These are phyloP conservation scores for Pongo abelii DNA, from an alignment of 2,113 vertebrate genomes.

Conservation along the genomic window DNA sequence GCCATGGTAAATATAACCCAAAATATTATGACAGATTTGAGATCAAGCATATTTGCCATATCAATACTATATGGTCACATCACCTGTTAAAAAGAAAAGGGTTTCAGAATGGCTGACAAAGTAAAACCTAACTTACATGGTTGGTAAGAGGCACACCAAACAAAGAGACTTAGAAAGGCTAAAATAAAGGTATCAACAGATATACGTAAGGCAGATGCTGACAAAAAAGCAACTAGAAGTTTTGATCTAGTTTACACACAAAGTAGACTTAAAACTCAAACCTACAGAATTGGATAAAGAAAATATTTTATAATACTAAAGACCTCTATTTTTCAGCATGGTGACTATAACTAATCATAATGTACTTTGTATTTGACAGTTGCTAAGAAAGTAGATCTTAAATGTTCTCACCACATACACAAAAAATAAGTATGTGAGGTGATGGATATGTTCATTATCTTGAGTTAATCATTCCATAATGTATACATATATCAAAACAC, in stretches of 20 bases:
- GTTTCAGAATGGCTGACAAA: background rate
- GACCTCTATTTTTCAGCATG: background rate
- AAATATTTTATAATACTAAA: background rate
- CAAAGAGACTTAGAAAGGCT: background rate
- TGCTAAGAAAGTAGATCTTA: background rate
- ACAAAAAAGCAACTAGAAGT: background rate
- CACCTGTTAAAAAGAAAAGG: background rate
- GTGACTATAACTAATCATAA: background rate
- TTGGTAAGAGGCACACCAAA: background rate
- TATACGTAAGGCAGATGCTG: background rate
- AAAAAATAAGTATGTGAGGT: background rate
- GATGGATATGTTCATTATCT: background rate
- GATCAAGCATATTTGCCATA: background rate
- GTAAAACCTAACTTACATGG: background rate
- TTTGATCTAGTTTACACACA: background rate
- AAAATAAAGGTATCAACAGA: background rate
- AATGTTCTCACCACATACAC: background rate
- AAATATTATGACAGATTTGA: background rate
- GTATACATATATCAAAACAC: background rate
- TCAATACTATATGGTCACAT: background rate
- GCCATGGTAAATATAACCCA: background rate
- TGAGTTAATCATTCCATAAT: background rate
- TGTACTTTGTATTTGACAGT: background rate
- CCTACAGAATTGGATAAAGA: background rate
- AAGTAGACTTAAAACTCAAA: background rate